Evolutionary conservation across 2,797 vertebrate species (phyloP), one percentile per base, ranked within the genome.

Genomic region (Neosalanx taihuensis): DNA sequence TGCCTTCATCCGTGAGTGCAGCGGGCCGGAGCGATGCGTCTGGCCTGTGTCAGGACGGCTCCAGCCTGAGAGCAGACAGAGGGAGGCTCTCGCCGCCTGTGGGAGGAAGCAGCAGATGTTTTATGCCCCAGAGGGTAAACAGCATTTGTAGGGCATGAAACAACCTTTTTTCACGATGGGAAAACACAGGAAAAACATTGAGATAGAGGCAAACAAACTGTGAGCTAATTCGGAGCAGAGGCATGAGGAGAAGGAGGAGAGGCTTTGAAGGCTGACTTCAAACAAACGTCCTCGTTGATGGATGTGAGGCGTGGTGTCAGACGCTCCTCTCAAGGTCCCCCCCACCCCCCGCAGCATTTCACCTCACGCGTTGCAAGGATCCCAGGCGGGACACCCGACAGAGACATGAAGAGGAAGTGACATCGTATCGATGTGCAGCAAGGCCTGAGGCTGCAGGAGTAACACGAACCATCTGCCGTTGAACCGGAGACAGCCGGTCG

Each of bases 101-200:
- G 41, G 41, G 41, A 83, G 77, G 68, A 6, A 67, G 78, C 79
- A 85, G 83, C 85, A 89, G 87, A 88, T 89, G 86, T 86, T 89
- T 84, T 83, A 81, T 84, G 88, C 86, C 85, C 87, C 77, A 86
- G 86, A 89, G 88, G 87, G 87, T 88, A 89, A 91, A 89, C 88
- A 89, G 83, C 83, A 87, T 88, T 91, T 88, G 85, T 88, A 88
- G 89, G 83, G 87, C 90, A 89, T 90, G 86, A 89, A 90, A 90
- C 80, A 85, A 77, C 81, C 84, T 78, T 78, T 89, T 89, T 83
- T 88, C 41, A 46, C 41, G 80, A 88, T 85, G 79, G 80, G 73
- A 75, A 78, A 85, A 79, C 64, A 81, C 6, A 60, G 67, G 68
- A 51, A 66, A 18, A 65, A 35, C 67, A 30, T 17, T 20, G 69